A percentile compares a stretch with the other conserved stretches of the same genome.
These are phyloP conservation scores for Dicyrtoma fusca DNA, from an alignment of 2,888 invertebrate species.

Conservation along the genomic window DNA sequence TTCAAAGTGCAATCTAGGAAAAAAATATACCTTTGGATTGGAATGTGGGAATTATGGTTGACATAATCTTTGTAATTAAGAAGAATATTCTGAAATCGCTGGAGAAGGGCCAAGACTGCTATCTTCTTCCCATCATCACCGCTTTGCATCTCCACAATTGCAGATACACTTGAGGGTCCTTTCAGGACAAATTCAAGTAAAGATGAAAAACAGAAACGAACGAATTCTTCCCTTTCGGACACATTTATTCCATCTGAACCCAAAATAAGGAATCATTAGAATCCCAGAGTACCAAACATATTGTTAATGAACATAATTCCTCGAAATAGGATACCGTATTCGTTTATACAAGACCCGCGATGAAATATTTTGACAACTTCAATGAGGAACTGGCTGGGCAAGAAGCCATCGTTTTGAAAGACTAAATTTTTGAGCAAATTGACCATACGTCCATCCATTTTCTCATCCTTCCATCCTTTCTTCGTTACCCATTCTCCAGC, in stretches of 20 bases:
- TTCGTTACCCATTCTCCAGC: conserved; percentile 53
- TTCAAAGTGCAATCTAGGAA: no score
- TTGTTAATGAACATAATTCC: not conserved
- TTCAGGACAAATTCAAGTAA: conserved; percentile 88
- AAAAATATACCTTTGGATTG: conserved; percentile 71
- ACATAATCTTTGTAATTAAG: conserved; percentile 84
- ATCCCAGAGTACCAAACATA: not conserved
- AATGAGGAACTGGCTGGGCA: conserved; percentile 80
- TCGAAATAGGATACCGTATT: conserved; percentile 47
- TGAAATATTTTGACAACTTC: conserved; percentile 70
- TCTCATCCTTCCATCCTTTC: conserved; percentile 67
- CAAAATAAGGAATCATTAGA: not conserved
- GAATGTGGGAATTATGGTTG: conserved; percentile 80
- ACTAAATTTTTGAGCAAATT: conserved; percentile 80
- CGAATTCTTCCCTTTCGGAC: conserved; percentile 83
- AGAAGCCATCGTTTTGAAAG: conserved; percentile 74
- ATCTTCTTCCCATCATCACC: conserved; percentile 64
- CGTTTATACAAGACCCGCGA: conserved; percentile 56
- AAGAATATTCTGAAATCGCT: conserved; percentile 90
- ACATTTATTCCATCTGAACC: conserved; percentile 74
- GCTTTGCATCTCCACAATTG: conserved; percentile 58
- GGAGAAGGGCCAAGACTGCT: conserved; percentile 88
- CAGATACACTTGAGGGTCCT: conserved; percentile 68
- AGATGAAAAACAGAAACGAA: conserved; percentile 94
- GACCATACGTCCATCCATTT: conserved; percentile 81